Conservation (phyloP, 2,797 vertebrate species). For the Sebastes hopkinsi region DNA sequence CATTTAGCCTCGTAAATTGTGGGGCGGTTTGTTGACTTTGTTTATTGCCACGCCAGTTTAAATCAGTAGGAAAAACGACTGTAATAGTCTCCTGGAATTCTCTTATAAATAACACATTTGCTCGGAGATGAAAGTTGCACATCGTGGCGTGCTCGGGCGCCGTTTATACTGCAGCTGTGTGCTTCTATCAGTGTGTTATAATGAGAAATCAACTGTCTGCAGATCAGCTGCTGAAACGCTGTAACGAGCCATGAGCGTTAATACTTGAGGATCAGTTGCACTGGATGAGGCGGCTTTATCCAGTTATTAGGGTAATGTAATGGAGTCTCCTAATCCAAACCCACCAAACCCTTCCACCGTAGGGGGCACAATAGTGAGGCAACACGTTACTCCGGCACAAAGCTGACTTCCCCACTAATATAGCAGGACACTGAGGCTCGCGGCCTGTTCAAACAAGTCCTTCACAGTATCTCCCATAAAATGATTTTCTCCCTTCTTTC, state of each 20-base stretch:
- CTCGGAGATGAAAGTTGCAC: constrained; percentile 55
- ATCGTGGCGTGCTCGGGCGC: constrained; percentile 41
- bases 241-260: constrained; percentile 77
- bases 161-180: constrained; percentile 52
- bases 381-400: constrained; percentile 78
- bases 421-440: constrained; percentile 76
- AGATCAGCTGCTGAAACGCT: constrained; percentile 75
- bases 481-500: constrained; percentile 83
- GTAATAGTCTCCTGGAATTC: constrained; percentile 48
- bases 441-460: constrained; percentile 84
- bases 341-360: constrained; percentile 78
- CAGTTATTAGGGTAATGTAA: constrained; percentile 85
- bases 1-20: constrained; percentile 70
- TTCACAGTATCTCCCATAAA: constrained; percentile 86
- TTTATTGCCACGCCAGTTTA: constrained; percentile 62
- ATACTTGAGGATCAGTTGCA: constrained; percentile 81
- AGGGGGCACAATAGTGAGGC: constrained; percentile 79
- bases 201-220: constrained; percentile 77
- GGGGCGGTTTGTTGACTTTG: constrained; percentile 65
- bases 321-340: constrained; percentile 83
- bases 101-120: constrained; percentile 46
- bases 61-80: constrained; percentile 45
- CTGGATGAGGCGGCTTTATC: constrained; percentile 82
- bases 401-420: constrained; percentile 77
- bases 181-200: constrained; percentile 66